Evolutionary conservation across 2,888 invertebrate genomes (phyloP).

Genomic region (Branchipolynoe longqiensis): DNA sequence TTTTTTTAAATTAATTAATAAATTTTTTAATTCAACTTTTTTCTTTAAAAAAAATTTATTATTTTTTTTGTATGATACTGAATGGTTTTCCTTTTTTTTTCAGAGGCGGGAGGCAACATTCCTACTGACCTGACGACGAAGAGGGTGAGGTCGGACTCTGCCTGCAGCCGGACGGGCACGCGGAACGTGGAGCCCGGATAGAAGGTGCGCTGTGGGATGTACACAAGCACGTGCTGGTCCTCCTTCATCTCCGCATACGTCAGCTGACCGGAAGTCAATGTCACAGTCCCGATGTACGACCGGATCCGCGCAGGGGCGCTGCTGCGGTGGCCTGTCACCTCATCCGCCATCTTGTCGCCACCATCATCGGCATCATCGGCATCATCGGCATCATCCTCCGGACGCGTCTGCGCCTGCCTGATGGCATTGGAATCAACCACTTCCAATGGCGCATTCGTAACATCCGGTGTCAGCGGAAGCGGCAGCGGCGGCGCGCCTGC

Average conservation of each 20-base stretch:
- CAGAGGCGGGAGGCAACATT: no score
- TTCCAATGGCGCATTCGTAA: no score
- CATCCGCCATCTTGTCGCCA: no score
- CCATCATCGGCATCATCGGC: not conserved
- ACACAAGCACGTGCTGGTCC: constrained; percentile 91
- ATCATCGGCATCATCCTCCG: not conserved
- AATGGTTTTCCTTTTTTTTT: no score
- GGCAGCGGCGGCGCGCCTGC: constrained; percentile 69
- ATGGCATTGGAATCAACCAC: not conserved
- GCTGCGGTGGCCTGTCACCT: constrained; percentile 21
- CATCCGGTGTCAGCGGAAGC: not conserved
- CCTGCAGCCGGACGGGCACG: constrained; percentile 91
- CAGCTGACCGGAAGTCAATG: constrained; percentile 64
- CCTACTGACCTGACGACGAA: constrained; percentile 91
- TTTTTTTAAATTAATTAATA: no score
- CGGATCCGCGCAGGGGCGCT: no score
- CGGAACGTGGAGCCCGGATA: constrained; percentile 95
- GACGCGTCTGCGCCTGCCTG: not conserved
- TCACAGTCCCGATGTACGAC: constrained; percentile 63
- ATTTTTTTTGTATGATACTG: no score
- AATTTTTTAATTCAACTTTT: no score
- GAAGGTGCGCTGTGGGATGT: constrained; percentile 93
- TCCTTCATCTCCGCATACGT: constrained; percentile 91
- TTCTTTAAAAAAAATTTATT: no score
- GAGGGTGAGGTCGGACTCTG: constrained; percentile 84